A percentile compares a stretch with the other conserved stretches of the same genome.
phyloP scores from a whole-genome alignment of 2,888 invertebrate species.

The Eupeodes latifasciatus region DNA sequence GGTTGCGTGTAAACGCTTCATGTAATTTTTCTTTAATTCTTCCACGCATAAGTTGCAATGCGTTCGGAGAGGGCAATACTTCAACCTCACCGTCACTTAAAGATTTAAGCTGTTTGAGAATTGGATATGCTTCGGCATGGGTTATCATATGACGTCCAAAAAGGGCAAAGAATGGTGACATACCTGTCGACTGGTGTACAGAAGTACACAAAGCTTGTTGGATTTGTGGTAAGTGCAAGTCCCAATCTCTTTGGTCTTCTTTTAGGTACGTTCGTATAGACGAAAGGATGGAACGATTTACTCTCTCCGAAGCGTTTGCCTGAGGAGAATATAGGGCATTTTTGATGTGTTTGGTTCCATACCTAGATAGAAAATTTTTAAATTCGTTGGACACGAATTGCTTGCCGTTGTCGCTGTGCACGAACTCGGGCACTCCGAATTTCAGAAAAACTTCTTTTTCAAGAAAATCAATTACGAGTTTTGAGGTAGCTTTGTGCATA shows the following conservation, averaged over 20 bases:
- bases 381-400: background rate
- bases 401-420: background rate
- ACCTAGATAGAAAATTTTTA: background rate
- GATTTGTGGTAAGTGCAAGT: background rate
- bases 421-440: background rate
- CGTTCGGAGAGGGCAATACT: background rate
- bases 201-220: background rate
- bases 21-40: background rate
- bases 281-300: background rate
- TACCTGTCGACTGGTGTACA: background rate
- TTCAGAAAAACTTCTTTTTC: background rate
- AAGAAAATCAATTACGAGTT: background rate
- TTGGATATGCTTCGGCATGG: background rate
- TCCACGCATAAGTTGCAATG: background rate
- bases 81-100: background rate
- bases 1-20: background rate
- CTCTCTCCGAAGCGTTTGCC: slow-evolving; percentile 1
- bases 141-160: background rate
- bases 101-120: background rate
- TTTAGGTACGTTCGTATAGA: background rate
- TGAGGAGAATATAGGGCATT: background rate
- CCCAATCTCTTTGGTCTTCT: background rate
- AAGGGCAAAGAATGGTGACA: background rate
- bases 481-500: too few relatives aligned
- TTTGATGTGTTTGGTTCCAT: background rate